Percentiles rank a stretch among this genome's conserved stretches.
phyloP scores from a whole-genome alignment of 2,113 vertebrate genomes.

The Prunella himalayana region DNA sequence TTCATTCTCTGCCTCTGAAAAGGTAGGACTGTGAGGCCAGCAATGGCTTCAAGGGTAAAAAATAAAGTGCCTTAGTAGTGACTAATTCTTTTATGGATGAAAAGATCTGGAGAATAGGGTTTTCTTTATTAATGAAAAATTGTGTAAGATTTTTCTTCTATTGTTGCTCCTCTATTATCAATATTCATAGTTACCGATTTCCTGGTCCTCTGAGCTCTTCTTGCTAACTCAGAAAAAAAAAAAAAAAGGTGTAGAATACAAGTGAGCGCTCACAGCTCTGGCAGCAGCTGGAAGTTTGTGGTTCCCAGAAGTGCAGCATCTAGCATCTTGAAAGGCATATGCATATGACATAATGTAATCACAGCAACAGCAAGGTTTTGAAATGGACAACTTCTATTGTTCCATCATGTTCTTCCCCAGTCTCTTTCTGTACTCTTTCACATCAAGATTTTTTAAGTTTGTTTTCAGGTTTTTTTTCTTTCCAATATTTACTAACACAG shows the following conservation, averaged over 20 bases:
- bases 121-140: not conserved
- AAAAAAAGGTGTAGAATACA: not conserved
- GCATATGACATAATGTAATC: not conserved
- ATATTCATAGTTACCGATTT: not conserved
- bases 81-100: not conserved
- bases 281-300: not conserved
- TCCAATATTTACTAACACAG: not conserved
- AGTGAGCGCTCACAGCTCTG: not conserved
- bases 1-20: not conserved
- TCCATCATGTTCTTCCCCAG: not conserved
- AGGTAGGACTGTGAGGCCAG: not conserved
- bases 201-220: not conserved
- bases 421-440: not conserved
- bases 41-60: not conserved
- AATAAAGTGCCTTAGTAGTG: not conserved
- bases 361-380: not conserved
- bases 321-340: not conserved
- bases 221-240: not conserved
- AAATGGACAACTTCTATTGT: not conserved
- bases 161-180: not conserved
- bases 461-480: not conserved
- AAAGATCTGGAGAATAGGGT: not conserved
- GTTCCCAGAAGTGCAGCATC: not conserved
- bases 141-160: not conserved
- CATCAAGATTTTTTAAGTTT: not conserved